Base-by-base conservation (phyloP, 2,113 vertebrate genomes). In the Otocyon megalotis region DNA sequence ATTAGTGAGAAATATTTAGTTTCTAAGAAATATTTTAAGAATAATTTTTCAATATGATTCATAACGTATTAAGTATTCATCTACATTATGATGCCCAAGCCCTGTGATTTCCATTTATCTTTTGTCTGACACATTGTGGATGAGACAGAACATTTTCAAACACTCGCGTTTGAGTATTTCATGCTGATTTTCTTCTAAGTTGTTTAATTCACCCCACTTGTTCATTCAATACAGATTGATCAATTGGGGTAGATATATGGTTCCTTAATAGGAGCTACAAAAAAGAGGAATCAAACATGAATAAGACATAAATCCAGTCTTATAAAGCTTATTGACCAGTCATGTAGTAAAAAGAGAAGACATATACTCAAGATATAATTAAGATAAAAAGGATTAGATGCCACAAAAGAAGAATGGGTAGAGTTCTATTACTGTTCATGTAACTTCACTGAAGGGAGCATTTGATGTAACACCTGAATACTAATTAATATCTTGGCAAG, bases 31-130 rank as follows among this genome's bases (percentile, higher is more conserved):
- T 92, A 89, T 43, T 92, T 94, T 87, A 77, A 50, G 22, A 77
- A 95, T 63, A 89, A 77, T 67, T 93, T 93, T 94, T 93, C 76
- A 97, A 17, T 58, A 58, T 94, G 76, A 96, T 83, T 93, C 28
- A 83, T 71, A 11, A 60, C 58, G 15, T 69, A 53, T 9, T 81
- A 86, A 93, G 91, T 19, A 58, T 37, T 92, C 35, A 91, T 63
- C 16, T 86, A 30, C 37, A 9, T 94, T 71, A 86, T 79, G 32
- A 91, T 56, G 30, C 37, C 16, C n/a, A 32, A 56, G 35, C 87
- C 74, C 43, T 6, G 17, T 32, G 43, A 83, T 58, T 83, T 95
- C 24, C 12, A 84, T 83, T 94, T 90, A 84, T 96, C 85, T 96
- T 95, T 86, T 54, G n/a, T 63, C 63, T 94, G 32, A 92, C 65